Conservation (phyloP, 2,113 vertebrate species). For the Anguilla rostrata region DNA sequence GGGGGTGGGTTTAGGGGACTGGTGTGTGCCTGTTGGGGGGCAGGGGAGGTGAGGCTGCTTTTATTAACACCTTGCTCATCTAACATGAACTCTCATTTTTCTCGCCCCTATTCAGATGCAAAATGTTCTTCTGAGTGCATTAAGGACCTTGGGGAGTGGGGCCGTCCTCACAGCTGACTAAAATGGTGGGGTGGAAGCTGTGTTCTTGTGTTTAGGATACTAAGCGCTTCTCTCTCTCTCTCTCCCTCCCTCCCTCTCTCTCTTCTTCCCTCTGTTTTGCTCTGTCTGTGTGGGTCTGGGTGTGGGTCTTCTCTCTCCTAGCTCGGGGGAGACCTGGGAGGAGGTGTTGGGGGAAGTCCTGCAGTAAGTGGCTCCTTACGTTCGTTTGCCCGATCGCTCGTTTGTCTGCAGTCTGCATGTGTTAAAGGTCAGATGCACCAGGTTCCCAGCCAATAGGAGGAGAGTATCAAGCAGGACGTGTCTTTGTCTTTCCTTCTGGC, state of each 20-base stretch:
- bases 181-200: neutral
- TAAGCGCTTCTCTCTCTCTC: slow-evolving; percentile 61
- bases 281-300: slow-evolving; percentile 53
- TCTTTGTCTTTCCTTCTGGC: neutral
- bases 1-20: neutral
- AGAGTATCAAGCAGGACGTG: neutral
- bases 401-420: slow-evolving; percentile 46
- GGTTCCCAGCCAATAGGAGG: neutral
- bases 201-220: slow-evolving; percentile 62
- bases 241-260: slow-evolving; percentile 47
- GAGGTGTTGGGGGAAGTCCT: slow-evolving; percentile 99
- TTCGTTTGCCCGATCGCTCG: slow-evolving; percentile 40
- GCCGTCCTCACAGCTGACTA: slow-evolving; percentile 36
- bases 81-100: neutral
- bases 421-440: neutral
- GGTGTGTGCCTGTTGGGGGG: neutral
- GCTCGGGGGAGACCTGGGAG: slow-evolving; percentile 99
- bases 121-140: neutral
- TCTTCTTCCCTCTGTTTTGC: slow-evolving; percentile 24
- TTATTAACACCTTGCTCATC: neutral
- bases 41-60: neutral
- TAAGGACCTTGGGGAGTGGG: slow-evolving; percentile 26
- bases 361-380: slow-evolving; percentile 89
- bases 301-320: slow-evolving; percentile 63
- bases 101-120: neutral